phyloP scores from a whole-genome alignment of 2,113 vertebrate species.

The Mastomys coucha region DNA sequence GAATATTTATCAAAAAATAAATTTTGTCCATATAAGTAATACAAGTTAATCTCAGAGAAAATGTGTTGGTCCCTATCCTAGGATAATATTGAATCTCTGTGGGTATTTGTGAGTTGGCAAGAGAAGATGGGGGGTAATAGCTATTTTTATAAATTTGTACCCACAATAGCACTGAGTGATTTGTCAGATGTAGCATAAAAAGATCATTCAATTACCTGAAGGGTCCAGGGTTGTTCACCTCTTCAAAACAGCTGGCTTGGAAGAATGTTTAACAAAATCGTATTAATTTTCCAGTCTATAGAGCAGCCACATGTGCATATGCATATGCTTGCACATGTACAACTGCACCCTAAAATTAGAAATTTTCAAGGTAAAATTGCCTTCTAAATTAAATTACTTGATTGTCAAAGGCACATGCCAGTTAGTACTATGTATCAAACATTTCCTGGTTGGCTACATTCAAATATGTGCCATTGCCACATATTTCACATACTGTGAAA shows the following conservation, averaged over 20 bases:
- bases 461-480: not conserved
- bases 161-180: constrained; percentile 68
- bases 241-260: constrained; percentile 40
- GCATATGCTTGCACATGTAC: too few relatives aligned
- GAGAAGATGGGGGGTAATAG: not conserved
- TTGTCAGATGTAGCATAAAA: constrained; percentile 67
- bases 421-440: rapidly evolving
- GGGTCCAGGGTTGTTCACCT: not conserved
- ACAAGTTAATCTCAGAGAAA: constrained; percentile 76
- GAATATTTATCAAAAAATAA: constrained; percentile 77
- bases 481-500: not conserved
- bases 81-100: constrained; percentile 80
- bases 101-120: constrained; percentile 75
- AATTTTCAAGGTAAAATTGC: constrained; percentile 1
- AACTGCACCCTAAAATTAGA: not conserved
- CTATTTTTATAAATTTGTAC: constrained; percentile 72
- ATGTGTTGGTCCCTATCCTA: constrained; percentile 80
- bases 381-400: not conserved
- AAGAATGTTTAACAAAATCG: not conserved
- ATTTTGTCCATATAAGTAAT: constrained; percentile 75
- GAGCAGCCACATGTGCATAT: rapidly evolving
- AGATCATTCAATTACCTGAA: constrained; percentile 38
- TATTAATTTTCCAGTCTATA: not conserved
- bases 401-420: not conserved
- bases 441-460: too few relatives aligned